phyloP scores from a whole-genome alignment of 2,113 vertebrate genomes.

The Ramphastos sulfuratus region DNA sequence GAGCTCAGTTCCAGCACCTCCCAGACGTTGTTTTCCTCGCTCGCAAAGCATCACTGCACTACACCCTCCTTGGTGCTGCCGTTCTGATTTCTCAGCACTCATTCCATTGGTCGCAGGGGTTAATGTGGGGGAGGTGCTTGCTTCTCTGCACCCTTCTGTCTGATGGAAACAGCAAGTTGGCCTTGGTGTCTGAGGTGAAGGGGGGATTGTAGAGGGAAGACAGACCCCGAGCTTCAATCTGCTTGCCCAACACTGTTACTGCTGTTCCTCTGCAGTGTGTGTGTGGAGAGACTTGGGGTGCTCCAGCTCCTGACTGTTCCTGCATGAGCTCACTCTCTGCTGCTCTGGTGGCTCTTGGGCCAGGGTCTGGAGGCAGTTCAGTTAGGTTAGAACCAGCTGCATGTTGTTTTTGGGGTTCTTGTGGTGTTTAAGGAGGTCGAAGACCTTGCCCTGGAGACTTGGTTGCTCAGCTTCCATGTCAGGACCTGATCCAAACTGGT shows the following conservation, averaged over 20 bases:
- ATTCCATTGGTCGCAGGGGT: neutral
- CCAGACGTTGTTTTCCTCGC: neutral
- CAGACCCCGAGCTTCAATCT: rapidly evolving
- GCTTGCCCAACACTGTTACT: rapidly evolving
- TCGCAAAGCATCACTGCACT: neutral
- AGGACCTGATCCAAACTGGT: neutral
- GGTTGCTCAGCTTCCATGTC: neutral
- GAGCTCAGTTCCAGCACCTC: slow-evolving; percentile 27
- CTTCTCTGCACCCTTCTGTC: neutral
- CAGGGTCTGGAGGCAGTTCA: neutral
- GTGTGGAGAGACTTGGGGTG: neutral
- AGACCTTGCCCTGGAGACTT: neutral
- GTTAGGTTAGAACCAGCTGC: neutral
- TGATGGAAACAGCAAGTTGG: neutral
- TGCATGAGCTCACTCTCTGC: rapidly evolving
- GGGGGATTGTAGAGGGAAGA: neutral
- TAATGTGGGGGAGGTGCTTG: neutral
- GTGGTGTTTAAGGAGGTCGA: neutral
- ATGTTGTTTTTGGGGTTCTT: neutral
- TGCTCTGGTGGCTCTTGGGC: neutral
- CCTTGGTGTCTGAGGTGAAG: neutral
- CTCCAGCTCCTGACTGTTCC: neutral
- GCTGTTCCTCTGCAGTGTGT: neutral
- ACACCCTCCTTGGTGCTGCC: neutral
- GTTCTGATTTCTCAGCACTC: slow-evolving; percentile 1